Conservation (phyloP, 1,140 invertebrate species). For the Leptoteleia sp. region DNA sequence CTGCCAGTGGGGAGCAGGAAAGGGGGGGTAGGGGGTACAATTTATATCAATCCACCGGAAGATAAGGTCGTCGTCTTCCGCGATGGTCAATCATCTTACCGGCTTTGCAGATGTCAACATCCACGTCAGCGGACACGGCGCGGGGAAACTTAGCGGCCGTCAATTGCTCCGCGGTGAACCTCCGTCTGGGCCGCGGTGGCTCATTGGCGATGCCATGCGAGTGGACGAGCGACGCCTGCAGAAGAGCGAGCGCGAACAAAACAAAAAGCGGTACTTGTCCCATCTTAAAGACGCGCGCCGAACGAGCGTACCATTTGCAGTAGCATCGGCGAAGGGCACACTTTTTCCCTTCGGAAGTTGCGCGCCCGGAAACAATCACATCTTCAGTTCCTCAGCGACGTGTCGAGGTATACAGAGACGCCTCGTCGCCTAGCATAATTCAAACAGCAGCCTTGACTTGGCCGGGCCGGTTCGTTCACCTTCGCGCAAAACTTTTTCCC, state of each 20-base stretch:
- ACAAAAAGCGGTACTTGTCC: slow-evolving; percentile 32
- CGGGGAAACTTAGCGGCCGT: slow-evolving; percentile 84
- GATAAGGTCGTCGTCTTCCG: slow-evolving; percentile 1
- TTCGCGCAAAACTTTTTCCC: not conserved
- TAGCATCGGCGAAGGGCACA: slow-evolving; percentile 18
- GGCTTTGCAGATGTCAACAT: slow-evolving; percentile 92
- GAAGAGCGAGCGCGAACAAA: slow-evolving; percentile 24
- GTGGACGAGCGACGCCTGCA: slow-evolving; percentile 13
- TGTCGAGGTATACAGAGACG: not conserved
- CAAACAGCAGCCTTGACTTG: slow-evolving; percentile 18
- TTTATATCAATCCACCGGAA: not conserved
- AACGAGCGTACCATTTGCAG: slow-evolving; percentile 37
- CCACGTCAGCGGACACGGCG: slow-evolving; percentile 87
- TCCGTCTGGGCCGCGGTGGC: slow-evolving; percentile 18
- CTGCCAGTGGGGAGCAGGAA: not conserved
- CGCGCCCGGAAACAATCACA: slow-evolving; percentile 16
- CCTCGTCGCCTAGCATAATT: slow-evolving; percentile 12
- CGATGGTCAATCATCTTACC: slow-evolving; percentile 82
- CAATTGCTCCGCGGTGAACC: slow-evolving; percentile 86
- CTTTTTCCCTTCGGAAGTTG: slow-evolving; percentile 7
- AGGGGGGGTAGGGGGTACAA: too few relatives aligned
- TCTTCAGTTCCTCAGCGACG: slow-evolving; percentile 1
- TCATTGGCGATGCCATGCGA: slow-evolving; percentile 13
- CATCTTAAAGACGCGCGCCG: slow-evolving; percentile 44
- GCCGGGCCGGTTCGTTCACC: slow-evolving; percentile 36